Evolutionary conservation across 2,113 vertebrate genomes (phyloP).

Genomic region (Cheirogaleus medius): DNA sequence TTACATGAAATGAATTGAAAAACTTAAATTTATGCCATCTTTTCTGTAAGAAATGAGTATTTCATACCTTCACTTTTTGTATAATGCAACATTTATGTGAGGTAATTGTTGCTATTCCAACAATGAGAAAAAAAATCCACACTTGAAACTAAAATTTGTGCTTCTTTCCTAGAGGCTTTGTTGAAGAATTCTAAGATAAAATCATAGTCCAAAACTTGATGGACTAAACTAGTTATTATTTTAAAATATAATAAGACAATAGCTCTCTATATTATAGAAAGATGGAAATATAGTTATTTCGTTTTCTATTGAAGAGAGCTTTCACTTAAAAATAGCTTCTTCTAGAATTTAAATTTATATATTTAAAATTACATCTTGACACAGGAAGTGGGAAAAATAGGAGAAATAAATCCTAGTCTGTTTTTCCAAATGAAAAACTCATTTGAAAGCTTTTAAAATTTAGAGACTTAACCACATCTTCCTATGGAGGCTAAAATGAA

Average conservation of each 20-base stretch:
- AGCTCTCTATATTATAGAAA: neutral
- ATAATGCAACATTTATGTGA: neutral
- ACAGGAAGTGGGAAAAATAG: neutral
- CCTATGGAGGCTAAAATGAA: neutral
- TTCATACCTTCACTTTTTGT: neutral
- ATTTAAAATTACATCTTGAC: neutral
- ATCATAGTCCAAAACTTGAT: neutral
- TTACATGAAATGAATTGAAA: neutral
- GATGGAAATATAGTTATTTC: neutral
- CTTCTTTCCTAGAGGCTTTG: neutral
- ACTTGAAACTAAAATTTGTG: neutral
- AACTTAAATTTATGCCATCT: neutral
- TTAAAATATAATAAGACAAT: neutral
- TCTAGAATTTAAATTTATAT: neutral
- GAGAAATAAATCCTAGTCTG: neutral
- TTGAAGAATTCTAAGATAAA: slow-evolving; percentile 29
- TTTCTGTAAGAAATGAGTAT: neutral
- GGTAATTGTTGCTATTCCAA: neutral
- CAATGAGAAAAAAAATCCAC: neutral
- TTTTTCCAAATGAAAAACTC: slow-evolving; percentile 9
- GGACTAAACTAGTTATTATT: neutral
- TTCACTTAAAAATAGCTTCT: neutral
- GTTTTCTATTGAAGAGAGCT: neutral
- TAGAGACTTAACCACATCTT: neutral
- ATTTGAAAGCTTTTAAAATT: neutral